Conservation (phyloP, 2,888 invertebrate genomes). For the Myathropa florea region DNA sequence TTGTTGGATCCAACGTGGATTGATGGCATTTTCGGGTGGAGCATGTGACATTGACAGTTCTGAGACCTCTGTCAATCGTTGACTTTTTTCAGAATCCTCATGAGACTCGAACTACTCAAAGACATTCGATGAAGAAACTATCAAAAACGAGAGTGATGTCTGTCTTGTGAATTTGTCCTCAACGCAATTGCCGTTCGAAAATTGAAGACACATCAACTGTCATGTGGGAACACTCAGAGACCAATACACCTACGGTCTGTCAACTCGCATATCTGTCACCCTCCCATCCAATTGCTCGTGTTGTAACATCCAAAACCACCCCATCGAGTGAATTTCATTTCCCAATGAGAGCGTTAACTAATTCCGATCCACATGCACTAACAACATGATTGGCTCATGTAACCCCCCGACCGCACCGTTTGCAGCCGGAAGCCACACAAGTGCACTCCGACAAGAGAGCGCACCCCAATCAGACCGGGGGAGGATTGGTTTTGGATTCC, state of each 20-base stretch:
- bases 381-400: not conserved
- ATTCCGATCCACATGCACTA: not conserved
- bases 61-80: too few species aligned
- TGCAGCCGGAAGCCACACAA: conserved; percentile 34
- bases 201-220: not conserved
- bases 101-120: not conserved
- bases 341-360: not conserved
- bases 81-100: not conserved
- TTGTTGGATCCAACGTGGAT: too few species aligned
- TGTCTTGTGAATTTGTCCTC: not conserved
- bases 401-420: not conserved
- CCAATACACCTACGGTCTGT: not conserved
- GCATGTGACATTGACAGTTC: too few species aligned
- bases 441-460: conserved; percentile 24
- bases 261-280: not conserved
- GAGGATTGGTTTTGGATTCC: conserved; percentile 9
- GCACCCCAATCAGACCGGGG: not conserved
- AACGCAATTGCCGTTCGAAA: not conserved
- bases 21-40: too few species aligned
- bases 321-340: not conserved
- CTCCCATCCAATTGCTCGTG: not conserved
- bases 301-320: not conserved
- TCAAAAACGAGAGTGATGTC: not conserved
- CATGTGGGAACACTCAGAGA: not conserved
- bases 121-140: not conserved